Evolutionary conservation across 2,113 vertebrate species (phyloP).

Genomic region (Lepisosteus osseus): DNA sequence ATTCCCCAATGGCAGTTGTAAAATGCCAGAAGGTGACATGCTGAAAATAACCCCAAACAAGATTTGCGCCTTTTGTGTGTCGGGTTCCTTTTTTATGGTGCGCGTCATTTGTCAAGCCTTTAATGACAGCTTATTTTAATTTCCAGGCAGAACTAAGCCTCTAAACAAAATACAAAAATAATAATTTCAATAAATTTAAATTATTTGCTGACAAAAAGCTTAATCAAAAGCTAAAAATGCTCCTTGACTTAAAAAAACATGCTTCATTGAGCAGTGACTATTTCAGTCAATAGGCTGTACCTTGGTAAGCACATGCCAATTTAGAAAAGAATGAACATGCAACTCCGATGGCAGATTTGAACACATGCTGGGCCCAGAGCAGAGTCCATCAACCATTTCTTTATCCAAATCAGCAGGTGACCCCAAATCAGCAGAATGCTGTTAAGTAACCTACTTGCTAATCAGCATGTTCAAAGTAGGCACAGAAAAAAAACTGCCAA

Average conservation of each 20-base stretch:
- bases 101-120: conserved; percentile 55
- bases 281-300: background rate
- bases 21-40: no score
- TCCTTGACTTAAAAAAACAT: conserved; percentile 41
- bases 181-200: conserved; percentile 74
- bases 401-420: conserved; percentile 2
- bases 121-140: conserved; percentile 68
- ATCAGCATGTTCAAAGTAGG: background rate
- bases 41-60: no score
- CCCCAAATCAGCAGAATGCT: background rate
- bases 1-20: no score
- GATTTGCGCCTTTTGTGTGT: no score
- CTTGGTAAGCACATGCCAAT: background rate
- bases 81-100: no score
- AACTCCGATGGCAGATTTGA: background rate
- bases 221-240: conserved; percentile 64
- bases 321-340: background rate
- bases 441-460: conserved; percentile 3
- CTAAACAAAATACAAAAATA: conserved; percentile 72
- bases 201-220: conserved; percentile 65
- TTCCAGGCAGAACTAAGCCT: conserved; percentile 60
- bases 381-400: background rate
- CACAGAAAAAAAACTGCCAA: background rate
- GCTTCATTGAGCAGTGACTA: background rate
- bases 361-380: background rate